Evolutionary conservation across 1,140 invertebrate species (phyloP), one percentile per base, ranked within the genome.

Genomic region (Drepana arcuata): DNA sequence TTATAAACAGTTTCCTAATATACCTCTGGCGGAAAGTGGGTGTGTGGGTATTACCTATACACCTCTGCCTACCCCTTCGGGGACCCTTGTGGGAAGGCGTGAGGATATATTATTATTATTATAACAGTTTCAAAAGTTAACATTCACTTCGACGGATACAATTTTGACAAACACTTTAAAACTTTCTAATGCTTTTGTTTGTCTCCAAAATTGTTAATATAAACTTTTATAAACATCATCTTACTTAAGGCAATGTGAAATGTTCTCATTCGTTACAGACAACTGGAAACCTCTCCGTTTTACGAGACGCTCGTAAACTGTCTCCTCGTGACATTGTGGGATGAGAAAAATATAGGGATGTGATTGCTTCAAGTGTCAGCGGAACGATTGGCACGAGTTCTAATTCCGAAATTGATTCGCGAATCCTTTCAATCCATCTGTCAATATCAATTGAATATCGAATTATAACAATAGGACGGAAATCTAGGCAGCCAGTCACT

Each of bases 241-340:
- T 23, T 32, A 11, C 7, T 10, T 1, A 10, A 11, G 15, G 16
- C 21, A 16, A n/a, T n/a, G n/a, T n/a, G 15, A 30, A 41, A 41
- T 30, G 16, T 9, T 28, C 26, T 16, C 30, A 21, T 34, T 24
- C 33, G 14, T 41, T 35, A 35, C 11, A 30, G 29, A 39, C 34
- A 35, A 43, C 43, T 32, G n/a, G 30, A 44, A 40, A 36, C 23
- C 31, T 38, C 36, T 38, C 21, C 29, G 24, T 41, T 47, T 48
- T 39, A 39, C 36, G 41, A 44, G 38, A 46, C 30, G 16, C 32
- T 28, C 40, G 40, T 48, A 40, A 43, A 21, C n/a, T 13, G 26
- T 27, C 37, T 25, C 34, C 34, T 37, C 14, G 34, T 28, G 14
- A 18, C 37, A 44, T 33, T 39, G 36, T 21, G 18, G n/a, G 27